Evolutionary conservation across 2,797 vertebrate species (phyloP), one percentile per base, ranked within the genome.

Genomic region (Chrosomus eos): DNA sequence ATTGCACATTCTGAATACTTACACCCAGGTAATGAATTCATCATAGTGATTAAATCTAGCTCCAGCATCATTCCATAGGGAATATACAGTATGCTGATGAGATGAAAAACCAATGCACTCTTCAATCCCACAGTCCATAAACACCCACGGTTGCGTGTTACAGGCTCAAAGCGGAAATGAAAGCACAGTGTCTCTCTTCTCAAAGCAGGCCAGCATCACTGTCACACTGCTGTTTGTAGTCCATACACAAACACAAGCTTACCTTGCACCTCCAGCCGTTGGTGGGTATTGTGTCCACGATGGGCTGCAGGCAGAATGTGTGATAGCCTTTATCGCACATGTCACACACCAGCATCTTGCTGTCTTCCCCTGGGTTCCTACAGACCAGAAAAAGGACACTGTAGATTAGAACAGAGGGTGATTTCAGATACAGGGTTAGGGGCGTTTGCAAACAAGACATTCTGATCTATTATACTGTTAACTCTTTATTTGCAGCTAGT

Each of bases 281-380:
- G 89, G 94, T 94, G 48, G 95, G 97, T 85, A 96, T 94, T 38
- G 95, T 93, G 18, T 97, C 96, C 95, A 97, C 96, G 89, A 96
- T 93, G 23, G 97, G 98, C 31, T 96, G 96, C 66, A 99, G 96
- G 92, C 98, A 99, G 92, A 97, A 97, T 16, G 96, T 93, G 92
- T 99, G 98, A 92, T 97, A 98, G 53, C 96, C 94, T 95, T 99
- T 99, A 93, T 99, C 97, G 21, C 98, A 99, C 18, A 96, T 95
- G 87, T 97, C 96, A 26, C 98, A 99, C 90, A 97, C 97, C 89
- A 99, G 92, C 95, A 99, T 95, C 93, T 95, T 95, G 90, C 91
- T 95, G 83, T 97, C 96, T 74, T 97, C 96, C 43, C 95, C 97
- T 86, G 93, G 96, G 90, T 97, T 94, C 90, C 98, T 99, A 90